Evolutionary conservation across 2,797 vertebrate genomes (phyloP).

Genomic region (Crocidura indochinensis): DNA sequence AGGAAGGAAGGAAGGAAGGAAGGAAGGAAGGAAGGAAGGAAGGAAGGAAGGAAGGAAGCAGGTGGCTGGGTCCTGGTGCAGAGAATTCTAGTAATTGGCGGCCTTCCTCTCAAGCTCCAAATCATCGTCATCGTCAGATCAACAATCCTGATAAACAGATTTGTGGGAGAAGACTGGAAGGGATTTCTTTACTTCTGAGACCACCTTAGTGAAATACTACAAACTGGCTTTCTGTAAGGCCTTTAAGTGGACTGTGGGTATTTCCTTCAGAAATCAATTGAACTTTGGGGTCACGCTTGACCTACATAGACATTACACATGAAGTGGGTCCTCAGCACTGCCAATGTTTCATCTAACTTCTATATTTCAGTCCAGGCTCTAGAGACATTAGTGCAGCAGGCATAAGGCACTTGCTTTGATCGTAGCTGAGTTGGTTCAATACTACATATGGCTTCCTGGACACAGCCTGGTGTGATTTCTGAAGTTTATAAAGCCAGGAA

Average conservation of each 20-base stretch:
- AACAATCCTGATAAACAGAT: too few relatives aligned
- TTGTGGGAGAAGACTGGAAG: background rate
- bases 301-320: background rate
- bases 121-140: background rate
- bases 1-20: too few relatives aligned
- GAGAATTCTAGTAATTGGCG: background rate
- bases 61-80: background rate
- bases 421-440: too few relatives aligned
- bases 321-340: background rate
- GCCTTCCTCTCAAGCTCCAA: constrained; percentile 9
- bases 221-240: constrained; percentile 5
- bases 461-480: too few relatives aligned
- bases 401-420: too few relatives aligned
- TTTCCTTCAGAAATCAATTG: constrained; percentile 43
- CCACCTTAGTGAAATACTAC: constrained; percentile 23
- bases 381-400: background rate
- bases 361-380: constrained; percentile 51
- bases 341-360: constrained; percentile 7
- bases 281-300: background rate
- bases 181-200: constrained; percentile 30
- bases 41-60: too few relatives aligned
- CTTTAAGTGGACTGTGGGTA: background rate
- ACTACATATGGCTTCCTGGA: too few relatives aligned
- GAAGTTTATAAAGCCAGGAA: too few relatives aligned
- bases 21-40: too few relatives aligned